Base-by-base conservation (phyloP, 64 coral and sea anemone genomes). In the Montipora foliosa region DNA sequence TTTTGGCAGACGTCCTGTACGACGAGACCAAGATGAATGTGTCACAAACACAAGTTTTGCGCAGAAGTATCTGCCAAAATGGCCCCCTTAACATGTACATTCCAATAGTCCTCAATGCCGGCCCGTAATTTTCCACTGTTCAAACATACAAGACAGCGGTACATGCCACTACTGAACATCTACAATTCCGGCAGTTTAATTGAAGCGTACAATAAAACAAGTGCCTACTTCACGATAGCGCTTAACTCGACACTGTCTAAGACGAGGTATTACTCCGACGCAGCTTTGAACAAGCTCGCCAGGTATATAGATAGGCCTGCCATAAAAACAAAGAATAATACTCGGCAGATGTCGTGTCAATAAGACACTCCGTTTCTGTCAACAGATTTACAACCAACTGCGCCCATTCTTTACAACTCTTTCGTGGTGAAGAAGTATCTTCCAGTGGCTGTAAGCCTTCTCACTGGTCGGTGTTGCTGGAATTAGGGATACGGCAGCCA, bases 371-470 rank as follows among this genome's bases (percentile, higher is more conserved):
- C 79, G 52, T 29, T 75, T 75, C 57, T 97, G 71, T 53, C 87
- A 92, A 70, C 49, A 52, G 50, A 74, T 93, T 15, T 47, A 81
- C 19, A 92, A 87, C 58, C 74, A 68, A 51, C 77, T 5, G 55
- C 70, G 5, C 29, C 8, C 0, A 15, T 50, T 22, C 16, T 66
- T 45, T 47, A 83, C 60, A 83, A 83, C 80, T 64, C 59, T 16
- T n/a, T 59, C 17, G 1, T 83, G 80, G 15, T 50, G 24, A 86
- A 93, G 84, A 79, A 46, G 10, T 93, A 93, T 50, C 20, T 82
- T 8, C 95, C 95, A 1, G 70, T 92, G 20, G 84, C 86, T 25
- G 58, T 89, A 20, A 97, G 95, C n/a, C n/a, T n/a, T 48, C 13
- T 95, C 53, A 78, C 95, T 7, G 88, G 67, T 16, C 79, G 84